Conservation (phyloP, 2,888 invertebrate genomes). For the Alloplasta piceator region DNA sequence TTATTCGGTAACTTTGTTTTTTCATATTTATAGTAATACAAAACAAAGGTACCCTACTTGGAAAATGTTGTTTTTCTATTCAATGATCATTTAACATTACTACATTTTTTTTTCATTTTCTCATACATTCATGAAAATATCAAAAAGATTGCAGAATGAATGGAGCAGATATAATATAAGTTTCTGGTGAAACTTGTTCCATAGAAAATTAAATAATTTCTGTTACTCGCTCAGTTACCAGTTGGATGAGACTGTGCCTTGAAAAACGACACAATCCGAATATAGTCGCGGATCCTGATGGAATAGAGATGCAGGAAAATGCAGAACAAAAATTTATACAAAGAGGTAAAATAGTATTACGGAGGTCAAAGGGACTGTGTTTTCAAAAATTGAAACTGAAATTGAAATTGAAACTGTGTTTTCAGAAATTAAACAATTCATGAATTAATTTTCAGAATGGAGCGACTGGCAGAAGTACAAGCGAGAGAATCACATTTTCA, state of each 20-base stretch:
- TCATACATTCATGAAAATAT: neutral
- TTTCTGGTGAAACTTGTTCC: neutral
- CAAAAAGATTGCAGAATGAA: neutral
- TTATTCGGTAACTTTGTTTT: no score
- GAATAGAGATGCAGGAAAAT: constrained; percentile 39
- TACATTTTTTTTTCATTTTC: neutral
- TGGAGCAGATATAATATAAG: neutral
- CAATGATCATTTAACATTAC: neutral
- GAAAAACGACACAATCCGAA: constrained; percentile 67
- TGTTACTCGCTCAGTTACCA: constrained; percentile 67
- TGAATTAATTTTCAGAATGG: constrained; percentile 65
- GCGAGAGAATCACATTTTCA: constrained; percentile 66
- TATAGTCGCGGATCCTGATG: constrained; percentile 72
- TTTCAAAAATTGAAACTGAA: neutral
- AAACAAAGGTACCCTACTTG: no score
- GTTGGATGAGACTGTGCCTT: constrained; percentile 76
- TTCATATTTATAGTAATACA: no score
- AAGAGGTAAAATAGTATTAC: neutral
- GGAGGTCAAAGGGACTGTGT: no score
- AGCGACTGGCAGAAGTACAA: constrained; percentile 72
- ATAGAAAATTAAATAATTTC: neutral
- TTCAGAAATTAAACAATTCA: neutral
- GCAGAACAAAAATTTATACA: neutral
- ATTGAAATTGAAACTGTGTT: no score
- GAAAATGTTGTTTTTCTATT: neutral